Evolutionary conservation across 2,797 vertebrate species (phyloP).

Genomic region (Erpetoichthys calabaricus): DNA sequence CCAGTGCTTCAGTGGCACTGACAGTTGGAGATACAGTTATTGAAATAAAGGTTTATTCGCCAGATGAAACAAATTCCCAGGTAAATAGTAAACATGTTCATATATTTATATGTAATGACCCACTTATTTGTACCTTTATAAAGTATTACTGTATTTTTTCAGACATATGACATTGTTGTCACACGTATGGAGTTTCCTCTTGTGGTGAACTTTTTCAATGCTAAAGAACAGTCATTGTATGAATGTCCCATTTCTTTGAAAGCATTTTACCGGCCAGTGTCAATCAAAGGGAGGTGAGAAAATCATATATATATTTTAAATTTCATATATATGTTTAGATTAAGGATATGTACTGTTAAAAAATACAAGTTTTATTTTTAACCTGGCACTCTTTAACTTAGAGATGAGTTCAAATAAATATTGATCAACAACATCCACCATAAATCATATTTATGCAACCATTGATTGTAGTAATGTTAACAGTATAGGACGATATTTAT

Average conservation of each 20-base stretch:
- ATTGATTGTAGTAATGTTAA: too few relatives aligned
- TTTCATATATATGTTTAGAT: not conserved
- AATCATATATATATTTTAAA: not conserved
- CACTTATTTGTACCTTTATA: too few relatives aligned
- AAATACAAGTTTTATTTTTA: too few relatives aligned
- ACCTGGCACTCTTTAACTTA: too few relatives aligned
- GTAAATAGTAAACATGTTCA: slow-evolving; percentile 20
- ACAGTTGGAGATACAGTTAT: slow-evolving; percentile 36
- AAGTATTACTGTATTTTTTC: slow-evolving; percentile 7
- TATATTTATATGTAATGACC: too few relatives aligned
- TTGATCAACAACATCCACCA: too few relatives aligned
- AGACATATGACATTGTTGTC: slow-evolving; percentile 37
- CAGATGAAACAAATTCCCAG: slow-evolving; percentile 49
- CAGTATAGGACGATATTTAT: too few relatives aligned
- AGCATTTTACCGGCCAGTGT: slow-evolving; percentile 43
- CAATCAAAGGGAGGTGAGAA: slow-evolving; percentile 39
- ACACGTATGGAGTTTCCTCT: slow-evolving; percentile 34
- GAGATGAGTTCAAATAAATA: too few relatives aligned
- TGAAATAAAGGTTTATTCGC: slow-evolving; percentile 36
- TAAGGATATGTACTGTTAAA: not conserved
- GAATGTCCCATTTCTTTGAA: slow-evolving; percentile 44
- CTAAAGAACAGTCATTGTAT: slow-evolving; percentile 36
- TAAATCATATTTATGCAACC: too few relatives aligned
- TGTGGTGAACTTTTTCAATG: slow-evolving; percentile 36
- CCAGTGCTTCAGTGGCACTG: slow-evolving; percentile 18